Evolutionary conservation across 64 coral and sea anemone species (phyloP), one percentile per base, ranked within the genome.

Genomic region (Trachythela sp.): DNA sequence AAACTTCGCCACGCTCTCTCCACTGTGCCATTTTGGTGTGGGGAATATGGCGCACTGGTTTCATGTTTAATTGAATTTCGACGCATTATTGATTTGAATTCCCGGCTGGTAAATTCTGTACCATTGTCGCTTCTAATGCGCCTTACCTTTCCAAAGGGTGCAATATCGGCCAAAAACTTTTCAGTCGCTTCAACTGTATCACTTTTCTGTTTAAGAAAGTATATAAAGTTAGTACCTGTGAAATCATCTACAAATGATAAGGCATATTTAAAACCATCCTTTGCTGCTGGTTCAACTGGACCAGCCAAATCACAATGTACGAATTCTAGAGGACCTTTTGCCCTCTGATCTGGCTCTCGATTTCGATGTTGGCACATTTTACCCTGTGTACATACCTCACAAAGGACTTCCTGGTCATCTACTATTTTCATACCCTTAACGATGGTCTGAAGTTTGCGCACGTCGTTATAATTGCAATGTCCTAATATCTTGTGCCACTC

Each of bases 41-140:
- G 86, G 41, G 58, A 88, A 39, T 88, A 88, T 50, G 26, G 52
- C 38, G 86, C 86, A 50, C 33, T 80, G 8, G 75, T 88, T 64
- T 88, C 54, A 39, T 88, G 86, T 41, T 88, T 88, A 37, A 88
- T 88, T 7, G 52, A 36, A 70, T 64, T 33, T 40, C 39, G 18
- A 40, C 86, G 85, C 13, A 87, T 15, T 54, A 87, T 17, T 1
- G 38, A 54, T 88, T 88, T 7, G n/a, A 88, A 88, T 36, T 39
- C n/a, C 20, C 68, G 51, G 36, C 86, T 40, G 18, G 54, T 88
- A 58, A 88, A 88, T 88, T 88, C 86, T 4, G 86, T 88, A 40
- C 86, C 86, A 88, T 88, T 88, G 86, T 88, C 86, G 86, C 86
- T 88, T 88, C 86, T 88, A 39, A 88, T 88, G 86, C 75, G 34